phyloP scores from a whole-genome alignment of 2,888 invertebrate genomes.

The Ectemnius continuus region DNA sequence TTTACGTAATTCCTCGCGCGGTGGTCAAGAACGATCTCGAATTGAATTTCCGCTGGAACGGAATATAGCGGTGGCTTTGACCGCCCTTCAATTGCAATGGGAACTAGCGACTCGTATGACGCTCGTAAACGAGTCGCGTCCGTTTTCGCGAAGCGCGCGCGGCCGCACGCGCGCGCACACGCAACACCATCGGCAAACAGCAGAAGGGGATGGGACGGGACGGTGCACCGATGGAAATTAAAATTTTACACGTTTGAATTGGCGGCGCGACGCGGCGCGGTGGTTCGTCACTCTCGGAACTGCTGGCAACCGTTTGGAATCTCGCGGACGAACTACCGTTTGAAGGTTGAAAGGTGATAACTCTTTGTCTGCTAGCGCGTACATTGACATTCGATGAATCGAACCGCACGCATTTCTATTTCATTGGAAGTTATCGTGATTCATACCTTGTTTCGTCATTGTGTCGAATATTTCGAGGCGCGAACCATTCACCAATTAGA shows the following conservation, averaged over 20 bases:
- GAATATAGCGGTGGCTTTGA: slow-evolving; percentile 61
- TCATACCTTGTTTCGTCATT: no score
- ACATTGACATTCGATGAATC: no score
- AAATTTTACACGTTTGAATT: slow-evolving; percentile 41
- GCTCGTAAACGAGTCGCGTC: slow-evolving; percentile 62
- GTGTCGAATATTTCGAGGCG: no score
- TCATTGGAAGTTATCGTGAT: no score
- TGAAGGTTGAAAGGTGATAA: slow-evolving; percentile 1
- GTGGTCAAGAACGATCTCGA: slow-evolving; percentile 63
- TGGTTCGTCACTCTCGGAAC: neutral
- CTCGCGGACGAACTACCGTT: slow-evolving; percentile 21
- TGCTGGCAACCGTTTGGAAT: neutral
- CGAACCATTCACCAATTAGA: no score
- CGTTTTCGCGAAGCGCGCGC: slow-evolving; percentile 43
- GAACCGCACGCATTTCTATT: no score
- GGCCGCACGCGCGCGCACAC: slow-evolving; percentile 5
- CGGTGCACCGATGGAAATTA: slow-evolving; percentile 38
- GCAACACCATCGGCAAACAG: slow-evolving; percentile 8
- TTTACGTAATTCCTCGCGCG: slow-evolving; percentile 61
- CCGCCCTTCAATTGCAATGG: slow-evolving; percentile 68
- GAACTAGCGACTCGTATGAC: slow-evolving; percentile 59
- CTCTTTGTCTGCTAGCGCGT: no score
- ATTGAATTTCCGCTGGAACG: slow-evolving; percentile 68
- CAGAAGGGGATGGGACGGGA: neutral
- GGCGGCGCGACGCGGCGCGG: slow-evolving; percentile 11